Conservation (phyloP, 2,113 vertebrate species). For the Aythya baeri region DNA sequence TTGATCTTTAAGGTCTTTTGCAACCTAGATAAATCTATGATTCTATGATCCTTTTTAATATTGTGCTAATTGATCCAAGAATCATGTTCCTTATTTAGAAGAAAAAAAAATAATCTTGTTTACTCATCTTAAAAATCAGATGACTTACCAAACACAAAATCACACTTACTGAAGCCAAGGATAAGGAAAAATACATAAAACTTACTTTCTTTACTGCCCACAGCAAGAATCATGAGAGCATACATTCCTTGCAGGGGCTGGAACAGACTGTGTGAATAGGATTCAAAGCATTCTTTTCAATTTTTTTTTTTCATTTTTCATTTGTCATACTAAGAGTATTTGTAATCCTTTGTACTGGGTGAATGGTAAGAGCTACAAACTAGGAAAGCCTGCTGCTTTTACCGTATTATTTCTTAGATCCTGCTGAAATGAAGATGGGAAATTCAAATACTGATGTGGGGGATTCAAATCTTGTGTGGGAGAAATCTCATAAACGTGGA, state of each 20-base stretch:
- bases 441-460: background rate
- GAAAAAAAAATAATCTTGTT: background rate
- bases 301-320: background rate
- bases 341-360: background rate
- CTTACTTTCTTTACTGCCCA: background rate
- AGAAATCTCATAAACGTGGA: background rate
- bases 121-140: background rate
- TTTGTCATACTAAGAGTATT: background rate
- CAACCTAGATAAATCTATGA: background rate
- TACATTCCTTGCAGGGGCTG: background rate
- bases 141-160: background rate
- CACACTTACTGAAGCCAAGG: background rate
- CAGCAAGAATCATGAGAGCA: rapidly evolving
- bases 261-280: background rate
- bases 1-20: background rate
- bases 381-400: background rate
- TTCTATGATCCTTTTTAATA: background rate
- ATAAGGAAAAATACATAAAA: background rate
- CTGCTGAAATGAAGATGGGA: background rate
- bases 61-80: background rate
- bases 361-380: background rate
- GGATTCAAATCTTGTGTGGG: background rate
- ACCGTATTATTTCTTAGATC: background rate
- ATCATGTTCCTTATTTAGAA: background rate
- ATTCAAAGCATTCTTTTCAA: background rate